A percentile compares a stretch with the other conserved stretches of the same genome.
Evolutionary conservation across 1,140 invertebrate species (phyloP).

Genomic region (Macrobrachium rosenbergii): DNA sequence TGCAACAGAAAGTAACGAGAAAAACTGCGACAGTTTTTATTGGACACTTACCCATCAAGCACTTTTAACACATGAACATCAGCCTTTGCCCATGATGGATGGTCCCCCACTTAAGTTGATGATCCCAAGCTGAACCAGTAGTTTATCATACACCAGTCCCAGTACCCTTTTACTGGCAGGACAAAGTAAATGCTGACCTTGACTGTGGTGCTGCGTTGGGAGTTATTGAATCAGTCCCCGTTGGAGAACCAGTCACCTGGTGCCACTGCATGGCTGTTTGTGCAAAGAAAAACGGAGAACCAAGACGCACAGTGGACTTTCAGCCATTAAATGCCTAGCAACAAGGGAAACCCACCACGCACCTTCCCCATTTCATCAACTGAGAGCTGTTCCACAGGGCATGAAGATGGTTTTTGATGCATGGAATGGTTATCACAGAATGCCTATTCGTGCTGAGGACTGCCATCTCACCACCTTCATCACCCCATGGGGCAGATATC

Average conservation of each 20-base stretch:
- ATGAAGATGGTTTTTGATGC: background rate
- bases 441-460: background rate
- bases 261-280: constrained; percentile 8
- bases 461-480: constrained; percentile 22
- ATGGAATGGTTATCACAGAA: constrained; percentile 15
- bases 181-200: background rate
- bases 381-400: background rate
- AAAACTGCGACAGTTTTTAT: background rate
- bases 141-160: too few species aligned
- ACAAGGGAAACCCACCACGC: constrained; percentile 18
- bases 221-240: constrained; percentile 4
- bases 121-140: too few species aligned
- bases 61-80: constrained; percentile 12
- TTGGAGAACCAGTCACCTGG: constrained; percentile 25
- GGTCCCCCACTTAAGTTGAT: too few species aligned
- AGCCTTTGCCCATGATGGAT: background rate
- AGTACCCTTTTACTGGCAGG: background rate
- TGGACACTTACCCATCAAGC: too few species aligned
- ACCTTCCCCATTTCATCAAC: constrained; percentile 7
- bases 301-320: background rate
- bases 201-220: background rate
- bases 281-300: constrained; percentile 15
- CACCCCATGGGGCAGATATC: constrained; percentile 18
- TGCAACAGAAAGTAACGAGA: too few species aligned
- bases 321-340: constrained; percentile 4